These are phyloP conservation scores for Euleptes europaea DNA, from an alignment of 2,113 vertebrate species.

Conservation along the genomic window DNA sequence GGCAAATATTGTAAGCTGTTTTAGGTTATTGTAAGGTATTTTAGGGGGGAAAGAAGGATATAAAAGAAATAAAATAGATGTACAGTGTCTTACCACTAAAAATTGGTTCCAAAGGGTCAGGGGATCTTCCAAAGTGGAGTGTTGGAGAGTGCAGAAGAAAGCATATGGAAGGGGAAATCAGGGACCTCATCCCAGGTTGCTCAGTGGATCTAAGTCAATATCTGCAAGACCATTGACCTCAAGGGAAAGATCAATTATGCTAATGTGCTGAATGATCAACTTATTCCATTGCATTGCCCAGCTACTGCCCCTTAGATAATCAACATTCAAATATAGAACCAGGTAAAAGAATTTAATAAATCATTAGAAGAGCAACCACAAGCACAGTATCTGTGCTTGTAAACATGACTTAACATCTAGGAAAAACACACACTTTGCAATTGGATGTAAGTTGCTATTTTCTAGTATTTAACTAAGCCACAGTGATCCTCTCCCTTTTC, in stretches of 20 bases:
- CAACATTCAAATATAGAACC: neutral
- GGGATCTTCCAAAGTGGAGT: neutral
- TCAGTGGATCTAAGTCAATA: neutral
- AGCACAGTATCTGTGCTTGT: conserved; percentile 10
- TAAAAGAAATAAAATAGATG: too few species aligned
- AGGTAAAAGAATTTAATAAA: conserved; percentile 33
- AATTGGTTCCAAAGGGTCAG: neutral
- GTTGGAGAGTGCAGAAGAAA: neutral
- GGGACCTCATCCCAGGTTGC: too few species aligned
- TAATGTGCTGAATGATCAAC: neutral
- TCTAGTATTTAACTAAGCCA: conserved; percentile 12
- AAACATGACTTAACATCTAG: neutral
- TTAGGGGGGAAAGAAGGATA: too few species aligned
- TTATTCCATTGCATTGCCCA: neutral
- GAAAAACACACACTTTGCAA: conserved; percentile 23
- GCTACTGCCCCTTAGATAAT: conserved; percentile 33
- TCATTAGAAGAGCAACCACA: conserved; percentile 38
- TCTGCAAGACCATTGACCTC: neutral
- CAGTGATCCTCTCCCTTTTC: neutral
- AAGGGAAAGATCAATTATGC: neutral
- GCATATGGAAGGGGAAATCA: too few species aligned
- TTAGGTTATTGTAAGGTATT: neutral
- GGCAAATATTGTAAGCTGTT: neutral
- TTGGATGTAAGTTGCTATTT: conserved; percentile 22
- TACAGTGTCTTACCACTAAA: neutral